Percentiles rank a stretch among this genome's conserved stretches.
Conservation (phyloP, 2,888 invertebrate genomes). For the Dastarcus helophoroides region DNA sequence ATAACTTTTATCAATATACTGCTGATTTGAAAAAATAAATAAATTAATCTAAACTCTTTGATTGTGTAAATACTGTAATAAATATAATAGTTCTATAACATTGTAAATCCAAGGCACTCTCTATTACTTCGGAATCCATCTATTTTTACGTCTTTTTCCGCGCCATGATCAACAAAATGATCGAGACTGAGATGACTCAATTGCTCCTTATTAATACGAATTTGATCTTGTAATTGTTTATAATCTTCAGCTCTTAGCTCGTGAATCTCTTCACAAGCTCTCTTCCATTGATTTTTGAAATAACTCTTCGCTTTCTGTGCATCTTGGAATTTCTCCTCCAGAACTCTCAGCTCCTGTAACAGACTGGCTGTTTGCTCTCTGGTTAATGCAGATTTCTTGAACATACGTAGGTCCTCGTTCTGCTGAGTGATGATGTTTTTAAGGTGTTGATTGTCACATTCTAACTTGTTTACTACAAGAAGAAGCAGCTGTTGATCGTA, state of each 20-base stretch:
- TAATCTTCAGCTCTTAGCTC: conserved; percentile 46
- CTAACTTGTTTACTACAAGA: conserved; percentile 27
- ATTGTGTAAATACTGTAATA: too few species aligned
- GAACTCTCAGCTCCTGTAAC: conserved; percentile 51
- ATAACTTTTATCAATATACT: too few species aligned
- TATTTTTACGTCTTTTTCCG: too few species aligned
- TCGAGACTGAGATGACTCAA: conserved; percentile 24
- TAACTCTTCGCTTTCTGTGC: conserved; percentile 56
- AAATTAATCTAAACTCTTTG: too few species aligned
- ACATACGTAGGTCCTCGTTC: conserved; percentile 31
- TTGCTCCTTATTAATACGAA: conserved; percentile 36
- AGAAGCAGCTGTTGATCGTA: conserved; percentile 26
- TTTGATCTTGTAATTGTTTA: conserved; percentile 41
- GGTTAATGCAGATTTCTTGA: conserved; percentile 47
- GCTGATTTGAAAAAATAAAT: too few species aligned
- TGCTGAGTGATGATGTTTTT: conserved; percentile 28
- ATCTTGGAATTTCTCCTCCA: conserved; percentile 53
- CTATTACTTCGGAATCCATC: too few species aligned
- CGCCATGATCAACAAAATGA: conserved; percentile 12
- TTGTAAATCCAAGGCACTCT: too few species aligned
- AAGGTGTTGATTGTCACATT: conserved; percentile 28
- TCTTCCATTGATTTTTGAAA: conserved; percentile 67
- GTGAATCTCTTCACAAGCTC: conserved; percentile 56
- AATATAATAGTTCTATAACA: too few species aligned
- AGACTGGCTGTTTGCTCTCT: conserved; percentile 56